These are phyloP conservation scores for Drosophila falleni DNA, from an alignment of 2,888 invertebrate genomes.

Conservation along the genomic window DNA sequence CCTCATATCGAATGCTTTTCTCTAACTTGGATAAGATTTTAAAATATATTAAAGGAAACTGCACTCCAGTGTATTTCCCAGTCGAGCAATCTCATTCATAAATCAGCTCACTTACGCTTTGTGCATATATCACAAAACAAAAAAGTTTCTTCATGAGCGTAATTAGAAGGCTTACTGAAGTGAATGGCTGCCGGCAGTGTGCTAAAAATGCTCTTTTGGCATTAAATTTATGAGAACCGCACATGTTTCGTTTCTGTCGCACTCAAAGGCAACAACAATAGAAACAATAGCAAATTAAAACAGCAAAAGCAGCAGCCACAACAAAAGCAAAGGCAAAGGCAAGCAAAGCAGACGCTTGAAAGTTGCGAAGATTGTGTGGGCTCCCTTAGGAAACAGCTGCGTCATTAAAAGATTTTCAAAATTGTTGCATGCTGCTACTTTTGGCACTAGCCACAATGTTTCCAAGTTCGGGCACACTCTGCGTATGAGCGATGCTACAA, in stretches of 20 bases:
- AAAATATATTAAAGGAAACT: neutral
- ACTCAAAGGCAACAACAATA: constrained; percentile 40
- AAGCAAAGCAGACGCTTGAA: constrained; percentile 50
- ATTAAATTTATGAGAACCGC: constrained; percentile 80
- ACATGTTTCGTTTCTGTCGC: constrained; percentile 63
- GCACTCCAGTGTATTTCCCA: neutral
- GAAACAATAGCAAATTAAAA: constrained; percentile 6
- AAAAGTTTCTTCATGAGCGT: constrained; percentile 65
- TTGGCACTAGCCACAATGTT: constrained; percentile 56
- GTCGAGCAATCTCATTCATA: neutral
- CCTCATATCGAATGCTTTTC: neutral
- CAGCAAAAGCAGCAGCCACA: constrained; percentile 30
- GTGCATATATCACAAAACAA: constrained; percentile 30
- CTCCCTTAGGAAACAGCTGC: constrained; percentile 69
- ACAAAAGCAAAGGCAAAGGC: constrained; percentile 26
- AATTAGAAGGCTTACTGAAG: constrained; percentile 75
- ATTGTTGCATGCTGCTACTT: constrained; percentile 66
- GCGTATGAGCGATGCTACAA: constrained; percentile 28
- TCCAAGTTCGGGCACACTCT: constrained; percentile 18
- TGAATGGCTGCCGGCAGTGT: constrained; percentile 41
- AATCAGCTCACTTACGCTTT: constrained; percentile 3
- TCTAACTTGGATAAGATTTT: neutral
- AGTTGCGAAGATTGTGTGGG: constrained; percentile 67
- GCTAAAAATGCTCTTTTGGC: constrained; percentile 77
- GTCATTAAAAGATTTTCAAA: constrained; percentile 73